Conservation (phyloP, 2,797 vertebrate species). For the Merluccius polli region DNA sequence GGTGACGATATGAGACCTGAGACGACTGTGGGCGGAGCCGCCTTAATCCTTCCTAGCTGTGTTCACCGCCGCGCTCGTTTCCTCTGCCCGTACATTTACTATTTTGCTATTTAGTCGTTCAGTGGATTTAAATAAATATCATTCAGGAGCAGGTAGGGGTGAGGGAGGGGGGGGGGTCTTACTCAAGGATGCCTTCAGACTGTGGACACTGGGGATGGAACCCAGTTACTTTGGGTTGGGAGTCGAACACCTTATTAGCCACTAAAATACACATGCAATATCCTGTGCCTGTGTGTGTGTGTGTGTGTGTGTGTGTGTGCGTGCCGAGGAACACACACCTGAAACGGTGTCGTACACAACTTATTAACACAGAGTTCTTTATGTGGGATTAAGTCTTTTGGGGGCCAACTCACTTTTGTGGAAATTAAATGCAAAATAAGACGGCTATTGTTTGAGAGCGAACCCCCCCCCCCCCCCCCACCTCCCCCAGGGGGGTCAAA, state of each 20-base stretch:
- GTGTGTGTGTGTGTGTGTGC: neutral
- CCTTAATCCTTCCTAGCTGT: too few relatives aligned
- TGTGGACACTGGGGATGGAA: neutral
- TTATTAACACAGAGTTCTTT: conserved; percentile 63
- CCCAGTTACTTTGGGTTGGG: neutral
- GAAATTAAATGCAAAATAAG: conserved; percentile 72
- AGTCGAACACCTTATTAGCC: neutral
- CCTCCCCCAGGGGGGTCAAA: neutral
- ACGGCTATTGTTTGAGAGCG: conserved; percentile 61
- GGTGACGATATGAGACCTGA: neutral
- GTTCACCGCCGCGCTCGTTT: too few relatives aligned
- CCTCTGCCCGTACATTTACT: too few relatives aligned
- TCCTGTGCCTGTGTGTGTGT: neutral
- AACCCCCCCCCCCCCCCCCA: conserved; percentile 10
- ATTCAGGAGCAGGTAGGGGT: too few relatives aligned
- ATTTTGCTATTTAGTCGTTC: too few relatives aligned
- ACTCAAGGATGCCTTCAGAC: neutral
- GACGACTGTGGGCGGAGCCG: too few relatives aligned
- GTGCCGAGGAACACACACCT: conserved; percentile 50
- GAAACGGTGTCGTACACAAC: conserved; percentile 65
- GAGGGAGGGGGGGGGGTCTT: too few relatives aligned
- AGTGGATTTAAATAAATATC: too few relatives aligned
- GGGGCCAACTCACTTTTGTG: conserved; percentile 67
- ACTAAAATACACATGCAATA: neutral
- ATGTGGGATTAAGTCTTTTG: conserved; percentile 69